Conservation (phyloP, 2,113 vertebrate genomes). For the Panthera uncia region DNA sequence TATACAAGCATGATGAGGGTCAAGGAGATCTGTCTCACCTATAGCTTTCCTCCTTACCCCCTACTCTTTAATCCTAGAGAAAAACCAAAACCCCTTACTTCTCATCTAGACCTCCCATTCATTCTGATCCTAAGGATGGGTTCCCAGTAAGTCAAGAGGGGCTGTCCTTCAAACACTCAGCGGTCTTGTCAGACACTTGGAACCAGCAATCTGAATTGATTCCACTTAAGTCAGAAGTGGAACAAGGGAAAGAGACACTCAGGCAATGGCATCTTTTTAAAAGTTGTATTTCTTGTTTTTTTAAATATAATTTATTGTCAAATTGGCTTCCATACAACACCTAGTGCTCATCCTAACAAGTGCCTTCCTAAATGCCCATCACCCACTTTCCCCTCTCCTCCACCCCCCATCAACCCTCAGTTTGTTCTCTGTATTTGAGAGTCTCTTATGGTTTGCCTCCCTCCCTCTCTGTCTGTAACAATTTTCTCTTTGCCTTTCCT, state of each 20-base stretch:
- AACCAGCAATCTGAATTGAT: not conserved
- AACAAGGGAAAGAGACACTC: not conserved
- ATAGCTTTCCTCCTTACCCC: not conserved
- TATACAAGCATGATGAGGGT: accelerated
- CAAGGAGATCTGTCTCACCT: not conserved
- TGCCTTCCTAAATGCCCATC: too few relatives aligned
- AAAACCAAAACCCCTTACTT: not conserved
- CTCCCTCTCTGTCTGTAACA: too few relatives aligned
- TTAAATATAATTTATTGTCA: too few relatives aligned
- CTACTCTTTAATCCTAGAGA: not conserved
- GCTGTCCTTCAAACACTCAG: too few relatives aligned
- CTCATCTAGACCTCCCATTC: not conserved
- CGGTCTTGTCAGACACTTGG: accelerated
- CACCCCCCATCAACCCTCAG: too few relatives aligned
- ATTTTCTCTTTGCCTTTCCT: too few relatives aligned
- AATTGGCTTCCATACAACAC: too few relatives aligned
- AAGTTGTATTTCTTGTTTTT: too few relatives aligned
- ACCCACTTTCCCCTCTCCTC: too few relatives aligned
- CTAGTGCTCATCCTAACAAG: too few relatives aligned
- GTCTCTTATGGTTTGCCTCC: too few relatives aligned
- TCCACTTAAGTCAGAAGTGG: not conserved
- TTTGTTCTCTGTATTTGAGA: too few relatives aligned
- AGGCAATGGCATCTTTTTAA: not conserved
- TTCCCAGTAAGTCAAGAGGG: not conserved
- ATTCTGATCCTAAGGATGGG: not conserved